Conservation (phyloP, 2,113 vertebrate genomes). For the Nannospalax galili region DNA sequence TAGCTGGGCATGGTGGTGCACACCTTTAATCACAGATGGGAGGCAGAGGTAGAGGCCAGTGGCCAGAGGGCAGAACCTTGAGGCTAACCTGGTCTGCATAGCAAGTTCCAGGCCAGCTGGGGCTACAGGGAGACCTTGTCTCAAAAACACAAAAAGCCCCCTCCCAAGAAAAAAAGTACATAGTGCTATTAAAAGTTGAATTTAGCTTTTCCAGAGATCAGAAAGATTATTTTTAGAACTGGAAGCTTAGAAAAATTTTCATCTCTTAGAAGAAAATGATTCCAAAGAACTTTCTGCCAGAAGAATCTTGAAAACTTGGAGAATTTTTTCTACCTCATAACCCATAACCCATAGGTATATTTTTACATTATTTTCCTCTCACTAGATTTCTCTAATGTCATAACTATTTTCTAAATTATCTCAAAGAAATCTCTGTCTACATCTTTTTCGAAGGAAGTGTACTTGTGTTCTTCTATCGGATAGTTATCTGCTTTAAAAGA, state of each 20-base stretch:
- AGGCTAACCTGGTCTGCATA: too few species aligned
- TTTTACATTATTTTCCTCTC: background rate
- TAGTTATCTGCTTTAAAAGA: slow-evolving; percentile 30
- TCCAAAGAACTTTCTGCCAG: slow-evolving; percentile 57
- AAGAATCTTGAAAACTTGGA: slow-evolving; percentile 59
- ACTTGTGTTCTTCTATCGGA: background rate
- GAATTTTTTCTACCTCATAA: slow-evolving; percentile 29
- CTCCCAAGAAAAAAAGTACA: slow-evolving; percentile 20
- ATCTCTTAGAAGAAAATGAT: slow-evolving; percentile 28
- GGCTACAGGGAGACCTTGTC: too few species aligned
- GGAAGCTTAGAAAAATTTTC: slow-evolving; percentile 47
- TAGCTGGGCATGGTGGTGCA: background rate
- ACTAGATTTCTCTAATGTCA: background rate
- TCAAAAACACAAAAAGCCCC: too few species aligned
- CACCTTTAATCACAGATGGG: too few species aligned
- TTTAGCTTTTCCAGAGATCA: slow-evolving; percentile 46
- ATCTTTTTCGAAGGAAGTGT: slow-evolving; percentile 10
- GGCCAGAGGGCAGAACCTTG: too few species aligned
- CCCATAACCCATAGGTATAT: background rate
- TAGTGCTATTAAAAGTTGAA: slow-evolving; percentile 52
- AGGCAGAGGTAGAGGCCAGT: too few species aligned
- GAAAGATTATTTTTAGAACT: slow-evolving; percentile 60
- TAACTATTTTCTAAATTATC: slow-evolving; percentile 16
- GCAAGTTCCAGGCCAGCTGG: too few species aligned
- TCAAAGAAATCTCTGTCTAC: slow-evolving; percentile 25